Conservation (phyloP, 2,113 vertebrate species). For the Rhizomys pruinosus region DNA sequence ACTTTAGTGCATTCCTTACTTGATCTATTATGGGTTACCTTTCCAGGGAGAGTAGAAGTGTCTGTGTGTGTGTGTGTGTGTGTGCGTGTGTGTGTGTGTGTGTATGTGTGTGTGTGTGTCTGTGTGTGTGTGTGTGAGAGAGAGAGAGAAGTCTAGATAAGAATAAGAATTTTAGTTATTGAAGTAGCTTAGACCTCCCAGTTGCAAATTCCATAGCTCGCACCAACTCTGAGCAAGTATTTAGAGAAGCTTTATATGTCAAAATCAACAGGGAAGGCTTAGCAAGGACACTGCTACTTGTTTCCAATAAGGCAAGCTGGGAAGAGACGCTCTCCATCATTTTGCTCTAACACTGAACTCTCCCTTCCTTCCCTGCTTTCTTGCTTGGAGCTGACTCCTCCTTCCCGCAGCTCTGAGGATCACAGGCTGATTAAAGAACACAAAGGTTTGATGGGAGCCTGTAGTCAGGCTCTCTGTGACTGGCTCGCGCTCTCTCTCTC, state of each 20-base stretch:
- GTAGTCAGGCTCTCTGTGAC: not conserved
- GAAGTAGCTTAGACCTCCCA: conserved; percentile 37
- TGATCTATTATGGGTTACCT: not conserved
- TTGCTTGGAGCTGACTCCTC: conserved; percentile 85
- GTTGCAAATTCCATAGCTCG: conserved; percentile 17
- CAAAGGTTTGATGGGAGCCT: conserved; percentile 51
- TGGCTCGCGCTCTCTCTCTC: not conserved
- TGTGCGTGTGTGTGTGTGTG: no score
- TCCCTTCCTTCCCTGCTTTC: conserved; percentile 67
- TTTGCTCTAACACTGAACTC: conserved; percentile 42
- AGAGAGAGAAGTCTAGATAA: not conserved
- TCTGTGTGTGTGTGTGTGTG: no score
- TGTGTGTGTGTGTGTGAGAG: no score
- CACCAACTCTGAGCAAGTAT: conserved; percentile 23
- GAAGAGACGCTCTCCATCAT: conserved; percentile 56
- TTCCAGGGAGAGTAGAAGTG: not conserved
- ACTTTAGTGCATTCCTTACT: no score
- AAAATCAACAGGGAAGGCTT: conserved; percentile 76
- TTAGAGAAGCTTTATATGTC: conserved; percentile 61
- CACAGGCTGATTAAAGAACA: conserved; percentile 69
- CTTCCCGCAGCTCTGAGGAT: conserved; percentile 85
- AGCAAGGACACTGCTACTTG: conserved; percentile 53
- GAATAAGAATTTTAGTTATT: not conserved
- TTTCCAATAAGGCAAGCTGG: conserved; percentile 57
- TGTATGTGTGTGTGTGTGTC: no score